phyloP scores from a whole-genome alignment of 2,113 vertebrate species.

The Lycaon pictus region DNA sequence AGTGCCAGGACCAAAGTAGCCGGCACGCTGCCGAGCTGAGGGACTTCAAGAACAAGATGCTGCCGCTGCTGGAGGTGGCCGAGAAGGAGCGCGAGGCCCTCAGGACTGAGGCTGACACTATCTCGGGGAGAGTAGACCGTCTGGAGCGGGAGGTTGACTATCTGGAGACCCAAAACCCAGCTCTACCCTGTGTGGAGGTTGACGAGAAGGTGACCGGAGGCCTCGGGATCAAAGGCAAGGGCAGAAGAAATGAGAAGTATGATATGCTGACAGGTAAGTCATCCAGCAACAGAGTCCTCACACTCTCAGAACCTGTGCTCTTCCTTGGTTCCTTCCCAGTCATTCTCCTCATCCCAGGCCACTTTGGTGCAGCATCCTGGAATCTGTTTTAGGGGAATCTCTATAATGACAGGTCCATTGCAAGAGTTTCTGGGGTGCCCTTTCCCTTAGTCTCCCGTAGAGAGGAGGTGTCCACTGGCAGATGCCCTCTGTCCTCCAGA shows the following conservation, averaged over 20 bases:
- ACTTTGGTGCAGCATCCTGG: not conserved
- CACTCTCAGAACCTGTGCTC: not conserved
- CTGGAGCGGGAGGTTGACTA: slow-evolving; percentile 95
- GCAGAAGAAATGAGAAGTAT: slow-evolving; percentile 92
- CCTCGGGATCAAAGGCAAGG: slow-evolving; percentile 87
- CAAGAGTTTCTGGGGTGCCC: not conserved
- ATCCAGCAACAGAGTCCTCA: not conserved
- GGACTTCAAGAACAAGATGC: slow-evolving; percentile 94
- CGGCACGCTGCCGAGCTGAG: slow-evolving; percentile 93
- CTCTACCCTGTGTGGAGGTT: slow-evolving; percentile 91
- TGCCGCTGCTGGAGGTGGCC: slow-evolving; percentile 90
- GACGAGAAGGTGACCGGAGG: slow-evolving; percentile 93
- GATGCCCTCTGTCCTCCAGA: not conserved
- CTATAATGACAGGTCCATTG: not conserved
- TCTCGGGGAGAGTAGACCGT: slow-evolving; percentile 89
- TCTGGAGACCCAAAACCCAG: slow-evolving; percentile 92
- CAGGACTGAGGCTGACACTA: slow-evolving; percentile 89
- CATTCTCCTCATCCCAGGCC: not conserved
- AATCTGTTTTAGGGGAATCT: not conserved
- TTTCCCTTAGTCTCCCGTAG: not conserved
- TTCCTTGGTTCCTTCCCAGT: not conserved
- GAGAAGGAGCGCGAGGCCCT: slow-evolving; percentile 90
- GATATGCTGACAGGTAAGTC: slow-evolving; percentile 93
- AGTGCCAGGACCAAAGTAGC: slow-evolving; percentile 94
- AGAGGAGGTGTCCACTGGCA: not conserved